phyloP scores from a whole-genome alignment of 2,797 vertebrate species.

The Argyrosomus regius region DNA sequence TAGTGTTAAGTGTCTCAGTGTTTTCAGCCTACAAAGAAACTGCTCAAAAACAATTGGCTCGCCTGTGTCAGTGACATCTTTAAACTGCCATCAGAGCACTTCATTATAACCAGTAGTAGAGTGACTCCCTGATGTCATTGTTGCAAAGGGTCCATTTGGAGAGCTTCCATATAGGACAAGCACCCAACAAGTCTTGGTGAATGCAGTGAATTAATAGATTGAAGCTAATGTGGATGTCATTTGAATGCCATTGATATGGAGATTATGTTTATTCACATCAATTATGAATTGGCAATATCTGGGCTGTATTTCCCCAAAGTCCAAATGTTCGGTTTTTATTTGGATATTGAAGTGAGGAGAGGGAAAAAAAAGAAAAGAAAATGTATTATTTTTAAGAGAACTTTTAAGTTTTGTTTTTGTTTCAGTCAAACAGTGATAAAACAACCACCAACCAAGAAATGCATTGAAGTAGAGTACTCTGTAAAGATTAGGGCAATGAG shows the following conservation, averaged over 20 bases:
- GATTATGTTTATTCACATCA: constrained; percentile 66
- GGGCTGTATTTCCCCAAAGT: constrained; percentile 37
- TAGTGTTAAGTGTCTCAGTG: constrained; percentile 38
- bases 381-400: no score
- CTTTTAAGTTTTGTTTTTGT: no score
- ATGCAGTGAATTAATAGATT: constrained; percentile 50
- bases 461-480: no score
- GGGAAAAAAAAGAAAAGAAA: not conserved
- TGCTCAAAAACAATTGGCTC: constrained; percentile 30
- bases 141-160: constrained; percentile 57
- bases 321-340: constrained; percentile 23
- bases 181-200: constrained; percentile 41
- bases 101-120: constrained; percentile 46
- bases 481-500: no score
- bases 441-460: no score
- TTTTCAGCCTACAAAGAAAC: constrained; percentile 35
- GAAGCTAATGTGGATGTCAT: constrained; percentile 50
- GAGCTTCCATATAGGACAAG: constrained; percentile 54
- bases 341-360: not conserved
- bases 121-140: constrained; percentile 40
- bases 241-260: constrained; percentile 69
- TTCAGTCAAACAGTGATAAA: no score
- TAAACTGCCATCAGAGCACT: constrained; percentile 45
- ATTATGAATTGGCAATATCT: constrained; percentile 54
- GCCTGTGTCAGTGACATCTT: constrained; percentile 39